Base-by-base conservation (phyloP, 2,888 invertebrate species). In the Nebria brevicollis region DNA sequence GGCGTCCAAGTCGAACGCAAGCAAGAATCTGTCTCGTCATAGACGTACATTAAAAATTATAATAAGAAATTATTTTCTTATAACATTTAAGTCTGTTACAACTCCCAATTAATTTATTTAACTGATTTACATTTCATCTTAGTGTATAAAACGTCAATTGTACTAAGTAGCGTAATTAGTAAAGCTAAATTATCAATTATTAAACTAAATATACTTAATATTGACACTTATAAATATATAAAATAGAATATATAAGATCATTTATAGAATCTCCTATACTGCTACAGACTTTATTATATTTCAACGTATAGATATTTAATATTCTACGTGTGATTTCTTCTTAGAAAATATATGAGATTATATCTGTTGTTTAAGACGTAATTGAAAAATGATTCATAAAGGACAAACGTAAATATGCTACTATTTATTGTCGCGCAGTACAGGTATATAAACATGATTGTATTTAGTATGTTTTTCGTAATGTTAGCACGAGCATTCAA, bases 401-500 rank as follows among this genome's bases (percentile, higher is more conserved):
- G 7, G 54, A 54, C 54, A 54, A 54, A 54, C 54, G 13, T 54
- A 11, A 54, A 68, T 68, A 68, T 68, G n/a, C 20, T 66, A 66
- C 20, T 26, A 68, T 68, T 11, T 15, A 15, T 68, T 26, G 15
- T 13, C 68, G 26, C 68, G 13, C 13, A 68, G 68, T 68, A 34
- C 5, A 68, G 26, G 68, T 68, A 25, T 68, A 34, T 34, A 34
- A 34, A 34, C 34, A 34, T 34, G 34, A 34, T 26, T 72, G 25
- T 72, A 26, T 25, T 15, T 41, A n/a, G 73, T 70, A 15, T 7
- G 70, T 70, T 70, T 70, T 70, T 70, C 70, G 73, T 78, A 78
- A 78, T 73, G 78, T 70, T 54, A 70, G 26, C 73, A 78, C 72
- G 79, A 80, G 80, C 80, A 80, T 75, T 80, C 68, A 75, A 80